Evolutionary conservation across 1,140 invertebrate species (phyloP), one percentile per base, ranked within the genome.

Genomic region (Camponotus pennsylvanicus): DNA sequence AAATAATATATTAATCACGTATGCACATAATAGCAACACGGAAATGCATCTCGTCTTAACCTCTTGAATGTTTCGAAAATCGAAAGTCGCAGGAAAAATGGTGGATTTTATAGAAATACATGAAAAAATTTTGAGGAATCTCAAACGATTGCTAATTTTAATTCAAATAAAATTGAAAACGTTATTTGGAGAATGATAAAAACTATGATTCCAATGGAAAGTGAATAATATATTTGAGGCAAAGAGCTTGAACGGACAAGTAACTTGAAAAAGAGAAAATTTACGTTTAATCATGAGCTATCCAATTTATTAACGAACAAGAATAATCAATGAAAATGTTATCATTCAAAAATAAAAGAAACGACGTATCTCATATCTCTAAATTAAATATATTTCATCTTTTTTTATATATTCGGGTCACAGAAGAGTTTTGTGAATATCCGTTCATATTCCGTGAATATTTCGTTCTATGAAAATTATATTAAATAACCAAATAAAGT

Each of bases 41-140:
- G 76, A 86, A 91, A 88, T 85, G 83, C 88, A 89, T 87, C 85
- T 87, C 80, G 66, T 86, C 57, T 82, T 82, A 40, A 49, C 79
- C 71, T 89, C 86, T 75, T 59, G n/a, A 89, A 88, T 37, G 21
- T 88, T 76, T 66, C 70, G 40, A 52, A 27, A 52, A 18, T n/a
- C 32, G 27, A 42, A 18, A 34, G 11, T 34, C n/a, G 18, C 18
- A 34, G 42, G 11, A 13, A 66, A 66, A 42, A 78, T 42, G 37
- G 37, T 76, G 34, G 37, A 61, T 7, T 76, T 21, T 61, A 59
- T 6, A 27, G 15, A 42, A 21, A 13, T n/a, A 61, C 37, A 34
- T 59, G 71, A 59, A 2, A 76, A 32, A 32, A n/a, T 76, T 37
- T 59, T 27, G 21, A 75, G 37, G 15, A 57, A 57, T 75, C 55